Conservation (phyloP, 2,888 invertebrate genomes). For the Galerucella calmariensis region DNA sequence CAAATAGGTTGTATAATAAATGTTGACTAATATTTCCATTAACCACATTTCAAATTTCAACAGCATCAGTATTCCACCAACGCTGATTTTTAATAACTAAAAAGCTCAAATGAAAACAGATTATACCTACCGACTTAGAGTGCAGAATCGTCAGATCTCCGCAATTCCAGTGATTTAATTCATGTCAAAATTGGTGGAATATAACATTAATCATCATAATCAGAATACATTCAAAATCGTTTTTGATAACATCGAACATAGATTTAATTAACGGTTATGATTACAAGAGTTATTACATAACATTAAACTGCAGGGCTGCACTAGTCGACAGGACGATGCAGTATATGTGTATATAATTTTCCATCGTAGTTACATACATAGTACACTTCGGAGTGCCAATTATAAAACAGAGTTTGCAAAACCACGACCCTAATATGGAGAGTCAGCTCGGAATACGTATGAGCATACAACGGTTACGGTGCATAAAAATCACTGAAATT, state of each 20-base stretch:
- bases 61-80: no score
- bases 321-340: background rate
- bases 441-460: background rate
- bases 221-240: background rate
- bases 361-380: background rate
- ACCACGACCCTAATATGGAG: background rate
- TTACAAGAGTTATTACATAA: conserved; percentile 10
- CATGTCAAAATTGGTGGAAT: background rate
- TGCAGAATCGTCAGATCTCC: background rate
- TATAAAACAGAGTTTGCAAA: background rate
- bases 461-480: background rate
- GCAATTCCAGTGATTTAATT: background rate
- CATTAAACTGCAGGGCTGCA: conserved; percentile 4
- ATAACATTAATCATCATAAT: conserved; percentile 1
- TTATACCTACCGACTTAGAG: background rate
- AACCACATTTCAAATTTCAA: no score
- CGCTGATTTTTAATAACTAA: no score
- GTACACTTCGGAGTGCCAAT: conserved; percentile 3
- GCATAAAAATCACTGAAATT: background rate
- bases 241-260: conserved; percentile 13
- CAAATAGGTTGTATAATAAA: no score
- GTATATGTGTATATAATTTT: background rate
- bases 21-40: no score
- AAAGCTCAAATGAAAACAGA: no score
- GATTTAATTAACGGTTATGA: conserved; percentile 20